Evolutionary conservation across 1,140 invertebrate genomes (phyloP).

Genomic region (Drosophila sp.): DNA sequence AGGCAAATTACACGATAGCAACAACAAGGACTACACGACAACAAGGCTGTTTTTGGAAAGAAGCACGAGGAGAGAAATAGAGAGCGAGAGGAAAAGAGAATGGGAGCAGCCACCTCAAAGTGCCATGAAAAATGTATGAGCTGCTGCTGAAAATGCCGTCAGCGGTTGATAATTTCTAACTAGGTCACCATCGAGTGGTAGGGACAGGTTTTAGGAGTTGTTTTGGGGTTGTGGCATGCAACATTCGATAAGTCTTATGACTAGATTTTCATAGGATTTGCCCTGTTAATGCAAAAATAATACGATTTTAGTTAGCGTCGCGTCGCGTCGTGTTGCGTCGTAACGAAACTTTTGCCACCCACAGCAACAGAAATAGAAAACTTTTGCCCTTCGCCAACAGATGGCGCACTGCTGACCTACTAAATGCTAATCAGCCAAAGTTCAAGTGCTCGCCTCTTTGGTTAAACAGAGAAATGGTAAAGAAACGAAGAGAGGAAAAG

Average conservation of each 20-base stretch:
- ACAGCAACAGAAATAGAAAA: conserved; percentile 21
- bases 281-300: conserved; percentile 75
- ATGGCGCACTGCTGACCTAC: conserved; percentile 68
- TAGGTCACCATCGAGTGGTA: conserved; percentile 39
- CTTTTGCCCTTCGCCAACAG: conserved; percentile 31
- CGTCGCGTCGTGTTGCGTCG: conserved; percentile 18
- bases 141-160: conserved; percentile 36
- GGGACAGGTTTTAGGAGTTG: neutral
- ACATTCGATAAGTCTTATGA: conserved; percentile 34
- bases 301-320: conserved; percentile 68
- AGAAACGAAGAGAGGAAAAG: conserved; percentile 38
- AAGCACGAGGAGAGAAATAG: neutral
- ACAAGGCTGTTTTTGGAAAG: conserved; percentile 25
- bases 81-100: neutral
- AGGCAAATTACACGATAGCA: conserved; percentile 50
- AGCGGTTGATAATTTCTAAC: conserved; percentile 58
- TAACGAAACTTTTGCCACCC: conserved; percentile 42
- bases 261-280: conserved; percentile 40
- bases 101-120: conserved; percentile 16
- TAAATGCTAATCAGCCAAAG: conserved; percentile 77
- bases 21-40: conserved; percentile 16
- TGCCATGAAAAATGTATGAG: conserved; percentile 67
- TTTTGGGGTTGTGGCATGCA: conserved; percentile 10
- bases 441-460: conserved; percentile 45
- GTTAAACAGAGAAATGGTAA: conserved; percentile 4